Evolutionary conservation across 2,113 vertebrate species (phyloP), one percentile per base, ranked within the genome.

Genomic region (Lepus timidus): DNA sequence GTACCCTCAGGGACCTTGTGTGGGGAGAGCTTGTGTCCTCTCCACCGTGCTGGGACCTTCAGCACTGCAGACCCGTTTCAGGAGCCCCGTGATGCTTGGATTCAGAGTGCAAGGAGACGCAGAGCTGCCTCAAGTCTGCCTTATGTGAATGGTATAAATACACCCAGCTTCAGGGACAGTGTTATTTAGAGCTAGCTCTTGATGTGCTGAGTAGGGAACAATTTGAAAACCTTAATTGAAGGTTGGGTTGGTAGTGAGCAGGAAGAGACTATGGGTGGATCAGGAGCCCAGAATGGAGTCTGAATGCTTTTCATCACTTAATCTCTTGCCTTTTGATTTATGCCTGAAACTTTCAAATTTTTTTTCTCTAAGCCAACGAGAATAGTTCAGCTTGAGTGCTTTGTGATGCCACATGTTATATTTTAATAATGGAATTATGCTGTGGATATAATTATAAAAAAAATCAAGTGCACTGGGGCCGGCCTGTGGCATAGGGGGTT

Each of bases 41-140:
- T 95, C 62, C 91, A 78, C 71, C 67, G 22, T 89, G 90, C 52
- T 22, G 0, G 1, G 88, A 93, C 96, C 91, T 76, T 93, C 29
- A 95, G 91, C 44, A 0, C 95, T 91, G 89, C 96, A 96, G 80
- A 96, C 75, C 96, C 87, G 78, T 92, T 74, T 86, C 88, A 84
- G 89, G 97, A 97, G 95, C 88, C 22, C 61, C 95, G 61, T 93
- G 95, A 71, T 58, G 49, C 9, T 44, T 96, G 67, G 86, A 80
- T 94, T 96, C 93, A 96, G 95, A 96, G 97, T 92, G 93, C 0
- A 0, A 86, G 93, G 93, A 95, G 90, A 97, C 82, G 86, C 52
- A 80, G 88, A 97, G 74, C 90, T 96, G 93, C 96, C 84, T 96
- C 85, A 4, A 81, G 83, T 95, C 70, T 78, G 61, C 62, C 36